Evolutionary conservation across 2,113 vertebrate genomes (phyloP).

Genomic region (Rynchops niger): DNA sequence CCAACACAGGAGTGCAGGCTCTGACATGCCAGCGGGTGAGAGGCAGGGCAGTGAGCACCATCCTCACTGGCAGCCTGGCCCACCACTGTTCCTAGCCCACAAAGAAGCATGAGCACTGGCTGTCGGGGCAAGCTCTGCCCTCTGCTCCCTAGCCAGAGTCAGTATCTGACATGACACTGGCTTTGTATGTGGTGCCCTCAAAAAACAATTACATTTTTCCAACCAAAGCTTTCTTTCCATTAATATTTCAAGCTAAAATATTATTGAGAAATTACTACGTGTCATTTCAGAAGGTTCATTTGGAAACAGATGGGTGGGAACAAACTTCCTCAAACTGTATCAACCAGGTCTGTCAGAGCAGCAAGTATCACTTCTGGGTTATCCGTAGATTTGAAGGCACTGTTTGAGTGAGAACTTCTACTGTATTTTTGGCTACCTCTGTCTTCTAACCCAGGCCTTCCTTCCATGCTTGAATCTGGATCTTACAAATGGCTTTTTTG

Average conservation of each 20-base stretch:
- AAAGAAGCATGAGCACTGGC: rapidly evolving
- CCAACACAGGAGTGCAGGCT: rapidly evolving
- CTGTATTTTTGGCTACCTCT: neutral
- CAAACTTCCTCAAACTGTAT: neutral
- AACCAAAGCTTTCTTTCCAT: neutral
- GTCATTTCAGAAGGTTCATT: neutral
- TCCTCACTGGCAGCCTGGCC: neutral
- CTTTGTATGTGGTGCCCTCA: neutral
- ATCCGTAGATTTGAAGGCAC: neutral
- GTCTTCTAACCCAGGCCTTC: neutral
- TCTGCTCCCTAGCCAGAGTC: neutral
- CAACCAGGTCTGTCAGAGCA: neutral
- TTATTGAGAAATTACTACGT: neutral
- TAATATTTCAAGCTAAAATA: neutral
- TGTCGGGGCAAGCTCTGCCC: rapidly evolving
- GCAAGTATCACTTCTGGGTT: neutral
- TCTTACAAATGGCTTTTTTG: neutral
- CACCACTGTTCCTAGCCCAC: rapidly evolving
- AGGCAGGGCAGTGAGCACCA: neutral
- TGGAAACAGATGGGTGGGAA: neutral
- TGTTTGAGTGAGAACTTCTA: neutral
- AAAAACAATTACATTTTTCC: neutral
- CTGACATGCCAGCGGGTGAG: neutral
- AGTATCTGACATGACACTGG: neutral
- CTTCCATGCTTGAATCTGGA: neutral